Base-by-base conservation (phyloP, 2,888 invertebrate species). In the Caenorhabditis zanzibari region DNA sequence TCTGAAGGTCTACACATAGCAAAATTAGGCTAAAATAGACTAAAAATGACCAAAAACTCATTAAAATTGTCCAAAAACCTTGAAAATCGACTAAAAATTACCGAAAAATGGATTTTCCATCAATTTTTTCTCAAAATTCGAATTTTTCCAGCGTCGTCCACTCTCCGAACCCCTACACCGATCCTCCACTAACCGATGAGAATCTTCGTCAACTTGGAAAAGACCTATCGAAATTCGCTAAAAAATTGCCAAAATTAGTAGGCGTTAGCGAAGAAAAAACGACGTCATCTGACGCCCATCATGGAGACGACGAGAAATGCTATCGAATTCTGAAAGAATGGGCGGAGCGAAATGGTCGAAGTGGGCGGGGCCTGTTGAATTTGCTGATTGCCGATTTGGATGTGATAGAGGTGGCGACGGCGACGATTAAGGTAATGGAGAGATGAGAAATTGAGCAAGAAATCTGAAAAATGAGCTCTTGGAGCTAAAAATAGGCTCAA, bases 361-460 rank as follows among this genome's bases (percentile, higher is more conserved):
- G 74, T 44, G 81, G 77, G 7, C 58, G 71, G 59, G 66, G 66
- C 24, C 73, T 85, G 32, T 41, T 85, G 49, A 77, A 81, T 26
- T 74, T 77, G 35, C 47, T 85, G 14, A 84, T 81, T 24, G 64
- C 49, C 5, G 83, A 81, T 54, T 71, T 74, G 7, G 82, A 85
- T 24, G 44, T 81, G 19, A 59, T 85, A 14, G 71, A 82, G 54
- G 69, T 77, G 49, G 81, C 79, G 2, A 59, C 63, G 47, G 41
- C 41, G 61, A 63, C 61, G 14, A 26, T 80, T 32, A 72, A 59
- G 54, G 72, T 66, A 49, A 9, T 38, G 47, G 4, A 9, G 4
- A 1, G 44, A 19, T 6, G 16, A 16, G 0, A 24, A 49, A 49
- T 32, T 7, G 32, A 6, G 4, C 7, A 32, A 32, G 7, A n/a